Percentiles rank a stretch among this genome's conserved stretches.
phyloP scores from a whole-genome alignment of 2,113 vertebrate genomes.

The Dryoscopus gambensis region DNA sequence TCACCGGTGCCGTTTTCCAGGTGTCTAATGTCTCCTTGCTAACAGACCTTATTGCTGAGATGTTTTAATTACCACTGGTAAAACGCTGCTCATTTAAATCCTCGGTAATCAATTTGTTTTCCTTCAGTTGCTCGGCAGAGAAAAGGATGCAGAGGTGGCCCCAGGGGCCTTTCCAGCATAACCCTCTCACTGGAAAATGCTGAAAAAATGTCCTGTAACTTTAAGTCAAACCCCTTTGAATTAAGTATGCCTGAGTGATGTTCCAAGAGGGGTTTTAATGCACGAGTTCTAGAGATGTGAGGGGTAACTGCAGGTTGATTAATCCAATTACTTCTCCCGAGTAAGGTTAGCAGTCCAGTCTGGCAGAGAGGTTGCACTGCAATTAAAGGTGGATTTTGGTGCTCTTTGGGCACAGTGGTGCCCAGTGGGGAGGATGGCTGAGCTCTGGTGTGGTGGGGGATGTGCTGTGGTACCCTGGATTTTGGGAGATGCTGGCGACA shows the following conservation, averaged over 20 bases:
- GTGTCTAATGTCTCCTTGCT: not conserved
- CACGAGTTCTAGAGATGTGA: not conserved
- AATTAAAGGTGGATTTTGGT: not conserved
- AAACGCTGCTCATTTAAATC: not conserved
- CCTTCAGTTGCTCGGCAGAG: not conserved
- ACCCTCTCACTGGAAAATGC: not conserved
- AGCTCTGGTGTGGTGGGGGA: fast-evolving
- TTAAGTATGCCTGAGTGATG: not conserved
- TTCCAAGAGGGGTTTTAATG: not conserved
- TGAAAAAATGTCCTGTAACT: not conserved
- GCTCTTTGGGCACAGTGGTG: not conserved
- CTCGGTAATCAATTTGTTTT: not conserved
- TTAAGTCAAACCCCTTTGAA: not conserved
- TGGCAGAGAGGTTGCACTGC: not conserved
- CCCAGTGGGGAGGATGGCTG: not conserved
- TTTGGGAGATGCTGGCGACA: not conserved
- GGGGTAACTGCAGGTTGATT: not conserved
- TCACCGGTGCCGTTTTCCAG: not conserved
- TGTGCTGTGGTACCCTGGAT: not conserved
- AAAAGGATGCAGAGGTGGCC: not conserved
- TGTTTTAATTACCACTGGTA: not conserved
- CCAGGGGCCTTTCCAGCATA: fast-evolving
- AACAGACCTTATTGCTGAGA: not conserved
- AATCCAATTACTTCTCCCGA: not conserved
- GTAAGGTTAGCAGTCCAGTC: not conserved